phyloP scores from a whole-genome alignment of 2,797 vertebrate species.

The Galago senegalensis region DNA sequence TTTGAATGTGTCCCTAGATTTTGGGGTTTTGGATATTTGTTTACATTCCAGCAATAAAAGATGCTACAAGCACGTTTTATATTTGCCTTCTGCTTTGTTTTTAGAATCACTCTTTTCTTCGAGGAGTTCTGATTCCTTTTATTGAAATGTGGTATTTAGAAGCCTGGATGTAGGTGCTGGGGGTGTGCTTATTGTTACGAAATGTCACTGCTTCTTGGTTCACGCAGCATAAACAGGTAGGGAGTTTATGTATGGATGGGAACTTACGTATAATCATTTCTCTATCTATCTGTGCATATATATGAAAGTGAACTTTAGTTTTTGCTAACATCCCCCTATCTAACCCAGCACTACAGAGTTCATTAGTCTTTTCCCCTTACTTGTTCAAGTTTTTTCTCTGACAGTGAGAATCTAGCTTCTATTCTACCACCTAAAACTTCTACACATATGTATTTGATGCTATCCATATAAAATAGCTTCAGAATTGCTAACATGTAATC shows the following conservation, averaged over 20 bases:
- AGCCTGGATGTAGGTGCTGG: neutral
- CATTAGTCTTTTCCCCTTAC: neutral
- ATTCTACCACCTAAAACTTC: neutral
- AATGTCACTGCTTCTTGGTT: neutral
- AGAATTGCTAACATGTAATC: neutral
- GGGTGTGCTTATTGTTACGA: neutral
- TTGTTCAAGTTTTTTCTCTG: neutral
- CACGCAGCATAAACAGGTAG: neutral
- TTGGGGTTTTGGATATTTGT: neutral
- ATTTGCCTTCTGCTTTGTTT: neutral
- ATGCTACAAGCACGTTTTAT: neutral
- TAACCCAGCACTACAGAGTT: neutral
- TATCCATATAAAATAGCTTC: neutral
- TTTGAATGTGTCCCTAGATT: neutral
- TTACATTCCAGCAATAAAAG: neutral
- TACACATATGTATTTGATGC: neutral
- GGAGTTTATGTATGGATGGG: fast-evolving
- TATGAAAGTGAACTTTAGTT: neutral
- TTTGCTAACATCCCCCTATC: neutral
- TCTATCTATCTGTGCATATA: neutral
- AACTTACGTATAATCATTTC: neutral
- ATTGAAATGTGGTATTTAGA: neutral
- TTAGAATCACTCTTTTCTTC: neutral
- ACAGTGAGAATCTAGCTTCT: neutral
- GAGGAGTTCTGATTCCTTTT: neutral